Evolutionary conservation across 2,113 vertebrate genomes (phyloP).

Genomic region (Sphaerodactylus townsendi): DNA sequence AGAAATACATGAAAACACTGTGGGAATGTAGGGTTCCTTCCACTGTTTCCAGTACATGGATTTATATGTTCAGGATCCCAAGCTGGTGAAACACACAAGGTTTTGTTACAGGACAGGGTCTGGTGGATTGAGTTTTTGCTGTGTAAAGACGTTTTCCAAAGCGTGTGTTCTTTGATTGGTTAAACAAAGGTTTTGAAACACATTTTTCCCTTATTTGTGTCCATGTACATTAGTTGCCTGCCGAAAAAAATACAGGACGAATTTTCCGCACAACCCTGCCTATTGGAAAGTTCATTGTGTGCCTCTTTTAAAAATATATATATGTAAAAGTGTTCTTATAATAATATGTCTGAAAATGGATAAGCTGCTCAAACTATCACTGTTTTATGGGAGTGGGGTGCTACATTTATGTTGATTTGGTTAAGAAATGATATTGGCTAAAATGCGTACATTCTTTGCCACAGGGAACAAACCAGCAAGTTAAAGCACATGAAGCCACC

Average conservation of each 20-base stretch:
- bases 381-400: constrained; percentile 27
- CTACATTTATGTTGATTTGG: constrained; percentile 35
- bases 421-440: constrained; percentile 45
- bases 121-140: constrained; percentile 30
- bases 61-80: background rate
- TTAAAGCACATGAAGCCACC: constrained; percentile 91
- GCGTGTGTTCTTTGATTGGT: constrained; percentile 35
- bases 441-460: constrained; percentile 64
- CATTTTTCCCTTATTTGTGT: background rate
- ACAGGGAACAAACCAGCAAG: constrained; percentile 92
- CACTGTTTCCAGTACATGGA: background rate
- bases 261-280: constrained; percentile 32
- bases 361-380: constrained; percentile 40
- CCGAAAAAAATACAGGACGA: constrained; percentile 37
- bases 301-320: constrained; percentile 38
- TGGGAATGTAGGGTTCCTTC: background rate
- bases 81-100: background rate
- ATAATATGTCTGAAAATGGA: constrained; percentile 7
- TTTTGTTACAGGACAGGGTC: background rate
- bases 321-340: constrained; percentile 16
- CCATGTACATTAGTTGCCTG: constrained; percentile 37
- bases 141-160: background rate
- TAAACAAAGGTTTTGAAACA: constrained; percentile 36
- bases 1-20: background rate
- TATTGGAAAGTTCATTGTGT: constrained; percentile 30